phyloP scores from a whole-genome alignment of 2,888 invertebrate species.

The Lycaena phlaeas region DNA sequence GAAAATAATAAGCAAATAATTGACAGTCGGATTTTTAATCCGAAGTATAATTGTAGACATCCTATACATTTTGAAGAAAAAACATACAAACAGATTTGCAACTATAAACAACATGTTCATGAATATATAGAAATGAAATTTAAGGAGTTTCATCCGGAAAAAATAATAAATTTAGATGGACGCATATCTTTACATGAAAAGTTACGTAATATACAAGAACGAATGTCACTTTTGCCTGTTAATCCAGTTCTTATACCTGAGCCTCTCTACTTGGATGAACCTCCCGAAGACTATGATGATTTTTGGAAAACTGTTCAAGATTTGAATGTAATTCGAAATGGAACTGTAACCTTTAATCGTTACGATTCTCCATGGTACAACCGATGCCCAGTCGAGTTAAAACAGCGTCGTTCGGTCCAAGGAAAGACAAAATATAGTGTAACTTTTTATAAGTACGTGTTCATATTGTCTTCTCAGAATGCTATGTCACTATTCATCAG shows the following conservation, averaged over 20 bases:
- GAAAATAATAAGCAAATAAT: constrained; percentile 29
- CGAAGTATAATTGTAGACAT: constrained; percentile 59
- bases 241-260: constrained; percentile 48
- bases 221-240: constrained; percentile 38
- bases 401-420: constrained; percentile 55
- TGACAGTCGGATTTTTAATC: constrained; percentile 33
- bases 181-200: constrained; percentile 55
- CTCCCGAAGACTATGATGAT: constrained; percentile 46
- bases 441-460: constrained; percentile 75
- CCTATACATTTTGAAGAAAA: constrained; percentile 57
- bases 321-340: constrained; percentile 34
- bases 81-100: constrained; percentile 59
- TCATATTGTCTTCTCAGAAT: constrained; percentile 67
- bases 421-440: constrained; percentile 73
- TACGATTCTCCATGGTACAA: constrained; percentile 72
- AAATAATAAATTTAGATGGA: constrained; percentile 74
- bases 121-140: constrained; percentile 65
- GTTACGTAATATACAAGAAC: constrained; percentile 59
- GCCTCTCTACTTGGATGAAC: constrained; percentile 48
- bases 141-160: constrained; percentile 64
- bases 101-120: constrained; percentile 53
- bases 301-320: constrained; percentile 50
- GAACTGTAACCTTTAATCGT: constrained; percentile 37
- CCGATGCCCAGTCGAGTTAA: constrained; percentile 77
- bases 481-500: constrained; percentile 67